These are phyloP conservation scores for Cinclus cinclus DNA, from an alignment of 2,113 vertebrate species.

Conservation along the genomic window DNA sequence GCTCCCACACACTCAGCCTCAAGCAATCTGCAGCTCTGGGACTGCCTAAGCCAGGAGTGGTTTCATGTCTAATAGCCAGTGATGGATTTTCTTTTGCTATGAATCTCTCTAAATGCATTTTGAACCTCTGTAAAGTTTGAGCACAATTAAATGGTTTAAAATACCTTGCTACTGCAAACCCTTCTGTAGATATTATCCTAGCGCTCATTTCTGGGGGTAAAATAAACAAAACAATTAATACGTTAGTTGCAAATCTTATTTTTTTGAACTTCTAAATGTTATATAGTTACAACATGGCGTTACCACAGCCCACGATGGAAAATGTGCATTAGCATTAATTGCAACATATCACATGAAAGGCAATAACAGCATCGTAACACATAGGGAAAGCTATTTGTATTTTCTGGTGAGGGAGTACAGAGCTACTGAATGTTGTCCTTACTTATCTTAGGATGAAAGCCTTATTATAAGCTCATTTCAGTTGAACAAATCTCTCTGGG, in stretches of 20 bases:
- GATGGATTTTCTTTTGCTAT: not conserved
- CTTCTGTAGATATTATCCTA: not conserved
- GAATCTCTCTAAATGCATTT: not conserved
- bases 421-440: constrained; percentile 68
- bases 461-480: constrained; percentile 79
- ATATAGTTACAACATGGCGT: not conserved
- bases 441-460: constrained; percentile 74
- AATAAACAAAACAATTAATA: not conserved
- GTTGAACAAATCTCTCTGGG: constrained; percentile 74
- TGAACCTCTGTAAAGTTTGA: not conserved
- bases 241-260: not conserved
- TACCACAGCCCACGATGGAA: not conserved
- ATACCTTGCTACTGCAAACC: not conserved
- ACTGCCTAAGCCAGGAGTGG: not conserved
- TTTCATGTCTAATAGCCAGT: not conserved
- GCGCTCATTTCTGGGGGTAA: not conserved
- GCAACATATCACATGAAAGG: constrained; percentile 32
- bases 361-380: constrained; percentile 20
- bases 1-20: not conserved
- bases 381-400: constrained; percentile 60
- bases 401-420: constrained; percentile 54
- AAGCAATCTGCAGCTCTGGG: not conserved
- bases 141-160: not conserved
- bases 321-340: constrained; percentile 26
- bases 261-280: not conserved